Evolutionary conservation across 2,797 vertebrate species (phyloP).

Genomic region (Typhlichthys eigenmanni): DNA sequence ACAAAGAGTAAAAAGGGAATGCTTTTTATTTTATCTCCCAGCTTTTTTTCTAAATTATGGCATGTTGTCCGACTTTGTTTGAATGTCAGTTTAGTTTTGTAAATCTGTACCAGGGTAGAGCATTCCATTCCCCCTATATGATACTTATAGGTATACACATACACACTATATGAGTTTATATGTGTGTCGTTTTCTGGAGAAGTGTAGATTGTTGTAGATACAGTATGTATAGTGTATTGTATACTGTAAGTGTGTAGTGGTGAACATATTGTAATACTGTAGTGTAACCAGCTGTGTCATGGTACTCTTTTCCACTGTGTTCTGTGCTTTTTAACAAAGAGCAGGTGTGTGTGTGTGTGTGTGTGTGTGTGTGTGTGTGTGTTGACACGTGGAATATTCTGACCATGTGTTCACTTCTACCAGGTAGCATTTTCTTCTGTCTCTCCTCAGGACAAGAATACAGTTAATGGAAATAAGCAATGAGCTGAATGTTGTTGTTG

Average conservation of each 20-base stretch:
- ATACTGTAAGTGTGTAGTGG: conserved; percentile 4
- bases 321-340: conserved; percentile 44
- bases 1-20: background rate
- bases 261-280: conserved; percentile 1
- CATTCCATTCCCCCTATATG: conserved; percentile 44
- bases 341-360: conserved; percentile 47
- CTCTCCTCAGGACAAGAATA: conserved; percentile 21
- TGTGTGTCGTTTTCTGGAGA: conserved; percentile 3
- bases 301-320: conserved; percentile 11
- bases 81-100: conserved; percentile 9
- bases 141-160: background rate
- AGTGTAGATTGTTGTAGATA: conserved; percentile 4
- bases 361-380: conserved; percentile 28
- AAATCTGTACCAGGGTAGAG: conserved; percentile 26
- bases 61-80: no score
- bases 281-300: conserved; percentile 38
- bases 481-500: conserved; percentile 26
- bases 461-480: background rate
- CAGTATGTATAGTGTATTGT: conserved; percentile 1
- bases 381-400: conserved; percentile 16
- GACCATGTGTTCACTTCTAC: conserved; percentile 31
- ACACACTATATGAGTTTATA: conserved; percentile 8
- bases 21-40: background rate
- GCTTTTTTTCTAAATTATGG: background rate
- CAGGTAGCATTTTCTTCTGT: background rate